Evolutionary conservation across 2,888 invertebrate species (phyloP), one percentile per base, ranked within the genome.

Genomic region (Tenthredo notha): DNA sequence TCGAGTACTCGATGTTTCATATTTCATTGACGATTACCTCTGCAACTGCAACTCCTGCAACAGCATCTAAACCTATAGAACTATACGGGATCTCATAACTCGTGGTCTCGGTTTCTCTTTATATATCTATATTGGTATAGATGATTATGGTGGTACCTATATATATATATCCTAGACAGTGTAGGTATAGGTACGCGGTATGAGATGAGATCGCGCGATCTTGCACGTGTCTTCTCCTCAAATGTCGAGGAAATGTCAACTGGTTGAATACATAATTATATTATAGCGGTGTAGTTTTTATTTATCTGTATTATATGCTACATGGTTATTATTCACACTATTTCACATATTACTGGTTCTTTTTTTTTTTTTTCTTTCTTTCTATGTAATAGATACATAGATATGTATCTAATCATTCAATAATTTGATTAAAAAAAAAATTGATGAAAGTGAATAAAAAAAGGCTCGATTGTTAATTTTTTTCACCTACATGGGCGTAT

Each of bases 221-320:
- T 43, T 74, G 43, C 43, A 74, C n/a, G 40, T n/a, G 40, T 67
- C 15, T 15, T 67, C 67, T 67, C 18, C 47, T 77, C 77, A 77
- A 77, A 77, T 77, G 77, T 77, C 77, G 77, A 25, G 50, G 5
- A 77, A 77, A 77, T 77, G 77, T 77, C 77, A 77, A 77, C 77
- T 50, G 25, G 77, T 77, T 77, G 77, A 47, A 47, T 50, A 50
- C 50, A 40, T 29, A 77, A 25, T 47, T 50, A 25, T 29, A 25
- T 29, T 50, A 77, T 47, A 50, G 47, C 74, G 43, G 12, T 74
- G 74, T 21, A 12, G 47, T 74, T 47, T 74, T 74, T 25, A 25
- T 43, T 47, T 25, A 18, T 70, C n/a, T 37, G 7, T 70, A 40
- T 37, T 33, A 74, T 74, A 12, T 40, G n/a, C n/a, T n/a, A n/a